Conservation (phyloP, 2,797 vertebrate genomes). For the Sebastes trivittatus region DNA sequence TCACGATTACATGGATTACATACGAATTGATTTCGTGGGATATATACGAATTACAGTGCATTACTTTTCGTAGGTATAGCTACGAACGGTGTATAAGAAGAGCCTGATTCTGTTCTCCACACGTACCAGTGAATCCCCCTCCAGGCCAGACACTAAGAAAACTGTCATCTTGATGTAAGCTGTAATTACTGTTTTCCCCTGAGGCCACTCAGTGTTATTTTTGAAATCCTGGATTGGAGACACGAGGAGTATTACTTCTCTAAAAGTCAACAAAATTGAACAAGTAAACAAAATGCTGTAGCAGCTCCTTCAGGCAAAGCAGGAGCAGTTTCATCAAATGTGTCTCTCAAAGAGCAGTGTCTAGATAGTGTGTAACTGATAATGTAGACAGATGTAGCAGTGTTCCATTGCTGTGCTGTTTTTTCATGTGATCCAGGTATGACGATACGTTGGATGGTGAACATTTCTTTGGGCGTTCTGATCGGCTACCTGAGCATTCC, state of each 20-base stretch:
- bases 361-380: rapidly evolving
- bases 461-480: constrained; percentile 86
- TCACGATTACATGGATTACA: too few relatives aligned
- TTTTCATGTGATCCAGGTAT: constrained; percentile 76
- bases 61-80: too few relatives aligned
- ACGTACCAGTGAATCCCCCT: not conserved
- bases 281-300: not conserved
- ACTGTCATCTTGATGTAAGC: constrained; percentile 6
- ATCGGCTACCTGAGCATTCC: constrained; percentile 91
- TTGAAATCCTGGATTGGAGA: not conserved
- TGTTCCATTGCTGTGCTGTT: not conserved
- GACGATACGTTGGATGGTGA: constrained; percentile 79
- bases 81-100: too few relatives aligned
- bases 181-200: not conserved
- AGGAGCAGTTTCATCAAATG: not conserved
- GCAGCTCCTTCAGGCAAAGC: not conserved
- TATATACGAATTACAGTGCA: too few relatives aligned
- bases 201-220: not conserved
- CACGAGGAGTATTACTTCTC: not conserved
- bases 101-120: too few relatives aligned
- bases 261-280: not conserved
- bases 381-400: not conserved
- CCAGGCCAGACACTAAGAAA: not conserved
- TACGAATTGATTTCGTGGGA: too few relatives aligned
- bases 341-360: not conserved